Evolutionary conservation across 2,113 vertebrate species (phyloP).

Genomic region (Clarias macrocephalus): DNA sequence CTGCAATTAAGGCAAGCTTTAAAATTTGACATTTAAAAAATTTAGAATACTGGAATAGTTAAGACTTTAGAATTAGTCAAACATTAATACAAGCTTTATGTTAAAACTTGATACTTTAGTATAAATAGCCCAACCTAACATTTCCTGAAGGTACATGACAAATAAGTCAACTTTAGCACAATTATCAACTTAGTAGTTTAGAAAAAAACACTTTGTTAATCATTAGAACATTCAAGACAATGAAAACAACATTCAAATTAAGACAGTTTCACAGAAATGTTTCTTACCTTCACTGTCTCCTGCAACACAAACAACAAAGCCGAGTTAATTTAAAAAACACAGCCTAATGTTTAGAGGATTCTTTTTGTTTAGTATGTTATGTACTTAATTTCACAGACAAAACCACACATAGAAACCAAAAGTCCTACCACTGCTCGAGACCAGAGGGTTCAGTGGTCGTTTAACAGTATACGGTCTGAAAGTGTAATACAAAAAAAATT

Average conservation of each 20-base stretch:
- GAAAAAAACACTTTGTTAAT: background rate
- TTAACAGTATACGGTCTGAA: constrained; percentile 83
- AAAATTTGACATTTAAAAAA: background rate
- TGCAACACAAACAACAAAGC: constrained; percentile 30
- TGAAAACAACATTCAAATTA: background rate
- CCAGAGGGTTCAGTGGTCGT: constrained; percentile 78
- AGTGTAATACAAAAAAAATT: background rate
- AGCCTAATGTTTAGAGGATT: background rate
- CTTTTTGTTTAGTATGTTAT: background rate
- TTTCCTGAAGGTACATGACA: too few species aligned
- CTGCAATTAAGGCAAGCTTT: background rate
- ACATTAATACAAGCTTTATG: too few species aligned
- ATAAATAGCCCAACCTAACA: background rate
- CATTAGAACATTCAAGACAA: background rate
- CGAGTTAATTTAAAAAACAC: background rate
- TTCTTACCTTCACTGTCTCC: constrained; percentile 54
- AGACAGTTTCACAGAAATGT: background rate
- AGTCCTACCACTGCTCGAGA: constrained; percentile 73
- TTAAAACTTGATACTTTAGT: background rate
- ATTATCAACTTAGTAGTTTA: background rate
- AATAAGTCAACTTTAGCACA: too few species aligned
- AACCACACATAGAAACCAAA: background rate
- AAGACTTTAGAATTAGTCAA: background rate
- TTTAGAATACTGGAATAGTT: background rate
- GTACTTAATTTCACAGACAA: background rate